Evolutionary conservation across 2,888 invertebrate genomes (phyloP).

Genomic region (Papilio demoleus): DNA sequence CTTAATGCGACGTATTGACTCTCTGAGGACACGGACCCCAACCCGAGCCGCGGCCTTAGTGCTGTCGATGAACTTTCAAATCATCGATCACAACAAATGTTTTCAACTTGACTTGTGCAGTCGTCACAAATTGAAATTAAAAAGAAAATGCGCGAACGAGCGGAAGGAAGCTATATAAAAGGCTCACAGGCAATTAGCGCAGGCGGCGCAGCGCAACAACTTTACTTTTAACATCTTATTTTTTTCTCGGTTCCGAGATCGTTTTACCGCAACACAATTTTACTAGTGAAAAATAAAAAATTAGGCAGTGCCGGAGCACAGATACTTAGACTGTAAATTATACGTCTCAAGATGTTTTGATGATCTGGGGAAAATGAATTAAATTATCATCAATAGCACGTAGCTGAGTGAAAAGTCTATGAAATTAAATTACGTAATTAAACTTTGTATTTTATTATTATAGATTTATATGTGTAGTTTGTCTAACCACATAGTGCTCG

Average conservation of each 20-base stretch:
- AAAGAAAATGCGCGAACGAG: neutral
- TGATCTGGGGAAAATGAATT: too few species aligned
- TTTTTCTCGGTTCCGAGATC: neutral
- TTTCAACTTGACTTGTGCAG: neutral
- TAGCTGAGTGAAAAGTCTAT: too few species aligned
- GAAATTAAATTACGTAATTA: too few species aligned
- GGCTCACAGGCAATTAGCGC: constrained; percentile 6
- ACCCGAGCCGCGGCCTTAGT: too few species aligned
- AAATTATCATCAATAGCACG: too few species aligned
- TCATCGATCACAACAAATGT: neutral
- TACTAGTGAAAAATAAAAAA: neutral
- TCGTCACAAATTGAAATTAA: neutral
- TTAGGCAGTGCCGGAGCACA: neutral
- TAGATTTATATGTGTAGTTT: too few species aligned
- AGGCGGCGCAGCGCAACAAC: neutral
- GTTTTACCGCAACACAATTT: neutral
- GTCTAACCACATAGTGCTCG: too few species aligned
- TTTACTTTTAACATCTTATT: neutral
- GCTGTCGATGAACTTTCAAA: too few species aligned
- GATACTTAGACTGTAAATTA: neutral
- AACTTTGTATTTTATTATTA: too few species aligned
- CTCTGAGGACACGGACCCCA: too few species aligned
- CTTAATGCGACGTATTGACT: too few species aligned
- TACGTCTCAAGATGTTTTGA: too few species aligned
- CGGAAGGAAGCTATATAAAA: constrained; percentile 4